Conservation (phyloP, 2,113 vertebrate genomes). For the Zapornia atra region DNA sequence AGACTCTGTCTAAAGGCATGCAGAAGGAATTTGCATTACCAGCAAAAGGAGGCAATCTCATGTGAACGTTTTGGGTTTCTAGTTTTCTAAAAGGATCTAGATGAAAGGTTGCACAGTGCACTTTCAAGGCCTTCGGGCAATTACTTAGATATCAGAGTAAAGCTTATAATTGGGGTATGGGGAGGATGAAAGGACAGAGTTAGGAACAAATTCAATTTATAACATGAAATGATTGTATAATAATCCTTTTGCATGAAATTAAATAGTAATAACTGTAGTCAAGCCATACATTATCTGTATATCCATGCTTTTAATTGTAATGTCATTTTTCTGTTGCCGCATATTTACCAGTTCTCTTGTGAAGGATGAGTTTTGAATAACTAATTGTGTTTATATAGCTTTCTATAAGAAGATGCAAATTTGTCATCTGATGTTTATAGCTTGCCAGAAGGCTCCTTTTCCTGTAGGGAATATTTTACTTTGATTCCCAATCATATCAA, state of each 20-base stretch:
- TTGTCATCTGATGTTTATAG: conserved; percentile 23
- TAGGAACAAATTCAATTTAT: conserved; percentile 50
- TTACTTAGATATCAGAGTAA: conserved; percentile 53
- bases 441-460: not conserved
- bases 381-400: conserved; percentile 19
- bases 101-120: conserved; percentile 35
- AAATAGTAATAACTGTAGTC: not conserved
- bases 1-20: not conserved
- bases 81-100: conserved; percentile 41
- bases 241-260: conserved; percentile 43
- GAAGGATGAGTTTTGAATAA: conserved; percentile 1
- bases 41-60: conserved; percentile 30
- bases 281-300: not conserved
- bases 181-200: conserved; percentile 48
- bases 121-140: conserved; percentile 44
- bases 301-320: not conserved
- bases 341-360: not conserved
- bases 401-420: conserved; percentile 20
- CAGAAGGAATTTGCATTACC: conserved; percentile 45
- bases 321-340: not conserved
- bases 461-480: conserved; percentile 23
- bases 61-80: conserved; percentile 39
- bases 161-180: conserved; percentile 39
- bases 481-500: conserved; percentile 10
- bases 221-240: conserved; percentile 50